These are phyloP conservation scores for Conus canariensis DNA, from an alignment of 2,888 invertebrate species.

Conservation along the genomic window DNA sequence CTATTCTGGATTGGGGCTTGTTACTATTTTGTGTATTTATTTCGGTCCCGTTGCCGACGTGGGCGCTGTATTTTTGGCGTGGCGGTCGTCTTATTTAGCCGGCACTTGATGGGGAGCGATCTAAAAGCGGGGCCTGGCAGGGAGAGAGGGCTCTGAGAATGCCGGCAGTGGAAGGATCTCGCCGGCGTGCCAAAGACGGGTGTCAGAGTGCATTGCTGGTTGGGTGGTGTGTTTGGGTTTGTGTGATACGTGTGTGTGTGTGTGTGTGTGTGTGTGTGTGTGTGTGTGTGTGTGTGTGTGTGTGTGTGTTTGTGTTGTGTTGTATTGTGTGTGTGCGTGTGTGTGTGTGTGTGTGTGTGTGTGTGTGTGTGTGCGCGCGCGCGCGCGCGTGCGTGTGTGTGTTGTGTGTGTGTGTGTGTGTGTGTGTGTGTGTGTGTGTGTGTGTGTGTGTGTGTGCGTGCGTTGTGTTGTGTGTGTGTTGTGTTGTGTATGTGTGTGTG, in stretches of 20 bases:
- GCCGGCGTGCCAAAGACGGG: no score
- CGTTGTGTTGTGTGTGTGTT: neutral
- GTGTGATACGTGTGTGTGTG: no score
- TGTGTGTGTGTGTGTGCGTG: no score
- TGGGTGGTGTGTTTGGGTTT: no score
- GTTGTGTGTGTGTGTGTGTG: no score
- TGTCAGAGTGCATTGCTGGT: neutral
- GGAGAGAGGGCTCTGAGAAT: no score
- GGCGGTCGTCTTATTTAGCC: constrained; percentile 5
- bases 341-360: no score
- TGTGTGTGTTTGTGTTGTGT: neutral
- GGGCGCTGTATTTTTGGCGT: neutral
- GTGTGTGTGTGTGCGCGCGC: no score
- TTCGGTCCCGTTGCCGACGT: constrained; percentile 1
- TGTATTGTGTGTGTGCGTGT: neutral
- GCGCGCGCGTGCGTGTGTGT: no score
- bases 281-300: no score
- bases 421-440: neutral
- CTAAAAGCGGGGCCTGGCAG: neutral
- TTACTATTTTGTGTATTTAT: constrained; percentile 26
- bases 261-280: no score
- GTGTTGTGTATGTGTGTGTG: neutral
- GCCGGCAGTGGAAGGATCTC: no score
- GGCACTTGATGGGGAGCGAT: neutral
- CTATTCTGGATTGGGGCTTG: neutral